Percentiles rank a stretch among this genome's conserved stretches.
These are phyloP conservation scores for Motacilla tschutschensis DNA, from an alignment of 2,113 vertebrate species.

Conservation along the genomic window DNA sequence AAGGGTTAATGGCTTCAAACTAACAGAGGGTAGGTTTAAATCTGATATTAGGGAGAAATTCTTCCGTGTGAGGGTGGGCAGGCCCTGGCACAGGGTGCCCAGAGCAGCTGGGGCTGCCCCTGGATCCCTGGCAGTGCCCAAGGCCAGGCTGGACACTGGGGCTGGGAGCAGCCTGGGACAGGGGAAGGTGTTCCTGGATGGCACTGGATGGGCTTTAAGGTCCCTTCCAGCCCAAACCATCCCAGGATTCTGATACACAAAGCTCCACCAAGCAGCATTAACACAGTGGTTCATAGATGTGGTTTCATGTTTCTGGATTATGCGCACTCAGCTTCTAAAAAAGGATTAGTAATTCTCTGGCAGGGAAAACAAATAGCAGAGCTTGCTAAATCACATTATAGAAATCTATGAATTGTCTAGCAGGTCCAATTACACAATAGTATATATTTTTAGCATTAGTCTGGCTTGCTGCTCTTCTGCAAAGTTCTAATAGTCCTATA, in stretches of 20 bases:
- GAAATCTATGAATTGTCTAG: background rate
- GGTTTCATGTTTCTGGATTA: background rate
- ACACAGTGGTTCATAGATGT: fast-evolving
- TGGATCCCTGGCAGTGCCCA: background rate
- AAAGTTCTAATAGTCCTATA: background rate
- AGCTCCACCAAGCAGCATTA: background rate
- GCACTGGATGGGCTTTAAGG: fast-evolving
- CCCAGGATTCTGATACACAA: background rate
- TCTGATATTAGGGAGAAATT: background rate
- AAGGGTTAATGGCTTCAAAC: background rate
- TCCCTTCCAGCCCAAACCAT: background rate
- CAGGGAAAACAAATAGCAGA: background rate
- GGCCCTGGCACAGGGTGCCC: background rate
- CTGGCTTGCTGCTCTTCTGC: background rate
- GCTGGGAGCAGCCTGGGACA: background rate
- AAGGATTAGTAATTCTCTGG: background rate
- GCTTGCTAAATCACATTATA: background rate
- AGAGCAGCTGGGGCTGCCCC: background rate
- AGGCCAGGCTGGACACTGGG: background rate
- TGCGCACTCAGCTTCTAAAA: background rate
- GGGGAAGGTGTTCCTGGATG: background rate
- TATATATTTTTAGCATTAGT: background rate
- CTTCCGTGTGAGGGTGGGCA: fast-evolving
- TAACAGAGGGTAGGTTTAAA: no score
- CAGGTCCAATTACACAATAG: background rate